Evolutionary conservation across 2,888 invertebrate genomes (phyloP).

Genomic region (Athalia rosae): DNA sequence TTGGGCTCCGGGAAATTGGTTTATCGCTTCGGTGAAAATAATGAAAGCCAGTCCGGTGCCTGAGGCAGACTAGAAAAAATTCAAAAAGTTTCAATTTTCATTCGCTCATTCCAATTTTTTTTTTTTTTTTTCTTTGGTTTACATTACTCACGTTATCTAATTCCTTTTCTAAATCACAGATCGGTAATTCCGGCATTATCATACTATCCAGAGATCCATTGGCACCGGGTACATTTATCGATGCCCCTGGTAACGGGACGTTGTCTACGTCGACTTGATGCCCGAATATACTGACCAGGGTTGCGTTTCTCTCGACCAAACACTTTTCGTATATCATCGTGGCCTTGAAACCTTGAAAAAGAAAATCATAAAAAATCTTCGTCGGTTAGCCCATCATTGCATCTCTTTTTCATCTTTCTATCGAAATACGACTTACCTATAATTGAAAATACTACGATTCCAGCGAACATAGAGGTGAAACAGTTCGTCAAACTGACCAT

Average conservation of each 20-base stretch:
- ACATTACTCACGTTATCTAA: constrained; percentile 86
- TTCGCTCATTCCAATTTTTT: neutral
- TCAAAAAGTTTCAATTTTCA: neutral
- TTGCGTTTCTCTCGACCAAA: constrained; percentile 79
- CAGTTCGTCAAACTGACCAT: constrained; percentile 95
- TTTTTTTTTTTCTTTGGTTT: neutral
- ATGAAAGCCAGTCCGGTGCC: constrained; percentile 98
- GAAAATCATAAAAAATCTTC: neutral
- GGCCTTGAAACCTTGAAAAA: constrained; percentile 85
- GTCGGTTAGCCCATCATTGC: neutral
- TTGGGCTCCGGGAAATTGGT: constrained; percentile 97
- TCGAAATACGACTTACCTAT: constrained; percentile 78
- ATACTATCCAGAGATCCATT: constrained; percentile 78
- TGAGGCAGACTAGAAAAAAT: constrained; percentile 87
- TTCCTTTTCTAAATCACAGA: constrained; percentile 90
- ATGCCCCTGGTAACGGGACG: constrained; percentile 77
- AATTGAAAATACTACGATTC: constrained; percentile 95
- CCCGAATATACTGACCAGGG: constrained; percentile 78
- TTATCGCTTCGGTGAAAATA: constrained; percentile 98
- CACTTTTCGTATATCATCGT: constrained; percentile 89
- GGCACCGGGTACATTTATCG: constrained; percentile 75
- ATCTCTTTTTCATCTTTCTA: neutral
- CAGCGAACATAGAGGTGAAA: constrained; percentile 97
- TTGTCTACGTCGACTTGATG: constrained; percentile 73
- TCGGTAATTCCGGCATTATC: constrained; percentile 81